Conservation (phyloP, 2,888 invertebrate species). For the Rutpela maculata region DNA sequence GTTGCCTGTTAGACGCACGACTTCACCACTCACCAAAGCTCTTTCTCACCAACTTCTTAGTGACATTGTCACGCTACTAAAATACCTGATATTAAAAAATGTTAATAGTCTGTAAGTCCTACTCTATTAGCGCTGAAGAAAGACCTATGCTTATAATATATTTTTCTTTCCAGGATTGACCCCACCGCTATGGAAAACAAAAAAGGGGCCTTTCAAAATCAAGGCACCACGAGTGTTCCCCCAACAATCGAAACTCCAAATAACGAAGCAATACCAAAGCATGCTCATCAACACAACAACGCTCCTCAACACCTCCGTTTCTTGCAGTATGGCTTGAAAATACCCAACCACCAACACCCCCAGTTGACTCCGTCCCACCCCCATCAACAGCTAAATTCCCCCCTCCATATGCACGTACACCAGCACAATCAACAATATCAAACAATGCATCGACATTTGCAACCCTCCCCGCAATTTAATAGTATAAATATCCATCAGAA, state of each 20-base stretch:
- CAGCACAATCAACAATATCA: conserved; percentile 65
- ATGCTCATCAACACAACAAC: conserved; percentile 77
- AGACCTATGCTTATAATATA: background rate
- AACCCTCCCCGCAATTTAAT: conserved; percentile 59
- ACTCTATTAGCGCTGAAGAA: too few species aligned
- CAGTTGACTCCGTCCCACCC: conserved; percentile 68
- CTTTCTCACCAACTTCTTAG: too few species aligned
- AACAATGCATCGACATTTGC: conserved; percentile 62
- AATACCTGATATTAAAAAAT: too few species aligned
- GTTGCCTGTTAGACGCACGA: too few species aligned
- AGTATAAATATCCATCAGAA: conserved; percentile 60
- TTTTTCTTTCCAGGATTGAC: conserved; percentile 68
- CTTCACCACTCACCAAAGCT: too few species aligned
- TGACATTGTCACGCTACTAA: too few species aligned
- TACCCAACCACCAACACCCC: conserved; percentile 75
- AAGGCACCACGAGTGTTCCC: conserved; percentile 53
- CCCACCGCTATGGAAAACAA: conserved; percentile 72
- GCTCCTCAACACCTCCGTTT: conserved; percentile 76
- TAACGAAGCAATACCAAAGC: conserved; percentile 71
- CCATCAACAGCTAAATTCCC: conserved; percentile 76
- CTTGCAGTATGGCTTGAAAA: conserved; percentile 77
- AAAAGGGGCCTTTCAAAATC: conserved; percentile 67
- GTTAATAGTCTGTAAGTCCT: too few species aligned
- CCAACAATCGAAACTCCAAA: conserved; percentile 60
- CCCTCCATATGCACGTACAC: conserved; percentile 69